phyloP scores from a whole-genome alignment of 2,797 vertebrate species.

The Sarcoramphus papa region DNA sequence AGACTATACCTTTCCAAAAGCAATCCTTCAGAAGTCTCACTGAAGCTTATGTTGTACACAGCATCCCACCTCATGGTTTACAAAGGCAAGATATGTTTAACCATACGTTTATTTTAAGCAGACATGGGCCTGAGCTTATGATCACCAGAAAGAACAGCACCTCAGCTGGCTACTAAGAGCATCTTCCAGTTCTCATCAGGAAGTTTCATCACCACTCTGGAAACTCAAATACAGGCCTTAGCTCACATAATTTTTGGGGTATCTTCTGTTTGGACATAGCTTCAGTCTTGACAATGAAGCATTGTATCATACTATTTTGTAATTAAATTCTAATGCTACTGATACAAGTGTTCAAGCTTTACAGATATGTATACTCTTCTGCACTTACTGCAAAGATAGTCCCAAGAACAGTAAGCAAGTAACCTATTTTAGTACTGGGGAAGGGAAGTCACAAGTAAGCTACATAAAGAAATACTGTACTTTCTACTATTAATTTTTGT shows the following conservation, averaged over 20 bases:
- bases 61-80: not conserved
- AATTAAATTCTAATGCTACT: not conserved
- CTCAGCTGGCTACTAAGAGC: not conserved
- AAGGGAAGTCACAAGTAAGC: not conserved
- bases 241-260: not conserved
- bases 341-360: not conserved
- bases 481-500: constrained; percentile 14
- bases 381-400: not conserved
- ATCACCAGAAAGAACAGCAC: not conserved
- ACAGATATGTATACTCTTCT: not conserved
- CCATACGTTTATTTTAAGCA: not conserved
- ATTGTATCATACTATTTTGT: not conserved
- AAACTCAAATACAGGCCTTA: not conserved
- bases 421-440: not conserved
- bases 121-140: not conserved
- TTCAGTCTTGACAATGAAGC: not conserved
- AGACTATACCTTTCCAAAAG: not conserved
- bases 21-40: not conserved
- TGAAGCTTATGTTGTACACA: not conserved
- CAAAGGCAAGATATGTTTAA: not conserved
- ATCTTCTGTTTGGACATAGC: not conserved
- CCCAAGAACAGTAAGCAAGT: not conserved
- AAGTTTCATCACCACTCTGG: not conserved
- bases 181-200: not conserved
- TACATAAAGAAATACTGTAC: not conserved